Base-by-base conservation (phyloP, 2,797 vertebrate species). In the Sebastiscus tertius region DNA sequence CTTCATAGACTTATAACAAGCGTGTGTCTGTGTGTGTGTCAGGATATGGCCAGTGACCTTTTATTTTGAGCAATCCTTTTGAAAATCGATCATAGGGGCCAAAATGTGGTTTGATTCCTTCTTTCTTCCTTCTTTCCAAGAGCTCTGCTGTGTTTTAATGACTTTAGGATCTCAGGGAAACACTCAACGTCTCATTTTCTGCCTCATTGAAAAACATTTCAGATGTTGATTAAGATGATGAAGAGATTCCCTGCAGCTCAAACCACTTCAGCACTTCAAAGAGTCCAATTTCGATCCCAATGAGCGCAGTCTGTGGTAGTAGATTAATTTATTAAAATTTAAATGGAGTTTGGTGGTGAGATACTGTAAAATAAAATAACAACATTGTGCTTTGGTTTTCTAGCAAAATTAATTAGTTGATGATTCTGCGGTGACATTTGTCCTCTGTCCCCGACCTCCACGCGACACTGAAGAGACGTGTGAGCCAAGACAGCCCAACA, bases 161-260 rank as follows among this genome's bases (percentile, higher is more conserved):
- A 46, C 56, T 65, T 18, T 4, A 10, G 24, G 52, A 65, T 81
- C 59, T 52, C 22, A 16, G 68, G 46, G 27, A 68, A n/a, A 22
- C 24, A 42, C 54, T 63, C 7, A 9, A 8, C 26, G 1, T 26
- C 27, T 63, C 20, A 2, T 71, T 61, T 70, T 54, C 59, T 22
- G 26, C 29, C 61, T 78, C 70, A 26, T 2, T 52, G 58, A 72
- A 26, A 81, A 52, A 27, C 1, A 1, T 71, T 62, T 73, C 42
- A 59, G 67, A 67, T 64, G 36, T 1, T 67, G 64, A 77, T 77
- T 65, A 26, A 74, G 29, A 68, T 5, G 39, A 77, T 20, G 65
- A 3, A 1, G 36, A 29, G 16, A 72, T 33, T 80, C 63, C 54
- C 63, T 20, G 71, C 24, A 61, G 62, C 20, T 72, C 27, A 39